A percentile compares a stretch with the other conserved stretches of the same genome.
These are phyloP conservation scores for Seriola quinqueradiata DNA, from an alignment of 2,113 vertebrate genomes.

Conservation along the genomic window DNA sequence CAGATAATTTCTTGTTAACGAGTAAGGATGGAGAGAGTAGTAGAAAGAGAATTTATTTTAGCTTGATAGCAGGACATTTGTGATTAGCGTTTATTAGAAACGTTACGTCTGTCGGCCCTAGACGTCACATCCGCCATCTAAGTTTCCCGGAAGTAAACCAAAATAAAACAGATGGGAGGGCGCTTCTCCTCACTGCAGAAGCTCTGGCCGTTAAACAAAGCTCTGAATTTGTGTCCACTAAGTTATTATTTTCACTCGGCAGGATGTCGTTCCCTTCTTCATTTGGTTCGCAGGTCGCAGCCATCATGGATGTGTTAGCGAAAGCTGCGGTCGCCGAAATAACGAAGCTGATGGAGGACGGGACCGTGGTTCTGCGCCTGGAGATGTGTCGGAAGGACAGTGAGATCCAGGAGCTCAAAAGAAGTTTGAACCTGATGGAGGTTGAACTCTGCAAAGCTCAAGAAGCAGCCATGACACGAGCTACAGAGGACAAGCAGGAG, in stretches of 20 bases:
- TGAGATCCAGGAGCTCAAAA: constrained; percentile 75
- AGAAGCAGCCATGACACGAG: constrained; percentile 18
- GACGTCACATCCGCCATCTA: constrained; percentile 47
- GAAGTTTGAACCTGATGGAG: constrained; percentile 64
- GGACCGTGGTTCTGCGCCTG: constrained; percentile 64
- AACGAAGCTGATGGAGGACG: constrained; percentile 77
- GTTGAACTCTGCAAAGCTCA: constrained; percentile 53
- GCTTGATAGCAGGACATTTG: neutral
- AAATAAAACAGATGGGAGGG: constrained; percentile 22
- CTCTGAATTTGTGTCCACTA: fast-evolving
- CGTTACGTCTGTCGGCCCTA: neutral
- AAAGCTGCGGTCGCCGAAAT: constrained; percentile 81
- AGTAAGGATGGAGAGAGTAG: too few relatives aligned
- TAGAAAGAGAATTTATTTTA: too few relatives aligned
- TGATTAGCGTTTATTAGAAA: constrained; percentile 23
- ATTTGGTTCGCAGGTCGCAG: constrained; percentile 70
- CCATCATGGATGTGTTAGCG: constrained; percentile 78
- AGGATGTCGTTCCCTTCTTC: constrained; percentile 66
- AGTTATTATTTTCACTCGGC: neutral
- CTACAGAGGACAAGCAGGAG: neutral
- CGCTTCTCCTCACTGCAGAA: neutral
- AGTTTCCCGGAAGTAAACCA: constrained; percentile 58
- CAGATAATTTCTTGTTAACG: too few relatives aligned
- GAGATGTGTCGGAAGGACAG: constrained; percentile 73
- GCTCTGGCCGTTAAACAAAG: neutral